Percentiles rank a stretch among this genome's conserved stretches.
These are phyloP conservation scores for Odontamblyopus rebecca DNA, from an alignment of 2,797 vertebrate genomes.

Conservation along the genomic window DNA sequence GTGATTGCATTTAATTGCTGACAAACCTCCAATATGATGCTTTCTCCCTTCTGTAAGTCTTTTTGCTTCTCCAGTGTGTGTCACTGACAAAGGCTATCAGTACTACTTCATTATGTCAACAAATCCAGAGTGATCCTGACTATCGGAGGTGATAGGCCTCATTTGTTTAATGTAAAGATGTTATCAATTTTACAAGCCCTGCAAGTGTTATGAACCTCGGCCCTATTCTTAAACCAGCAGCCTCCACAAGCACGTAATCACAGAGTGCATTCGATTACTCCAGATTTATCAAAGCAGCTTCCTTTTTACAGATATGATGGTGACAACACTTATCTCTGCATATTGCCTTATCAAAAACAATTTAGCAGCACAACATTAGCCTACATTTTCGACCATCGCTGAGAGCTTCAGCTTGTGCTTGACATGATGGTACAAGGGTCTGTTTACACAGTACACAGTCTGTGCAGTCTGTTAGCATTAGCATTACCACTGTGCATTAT, in stretches of 20 bases:
- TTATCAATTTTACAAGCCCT: constrained; percentile 53
- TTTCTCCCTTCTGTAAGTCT: constrained; percentile 1
- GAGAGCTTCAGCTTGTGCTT: constrained; percentile 50
- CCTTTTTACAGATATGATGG: constrained; percentile 68
- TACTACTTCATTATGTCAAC: constrained; percentile 67
- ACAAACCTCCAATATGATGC: not conserved
- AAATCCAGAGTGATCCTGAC: constrained; percentile 65
- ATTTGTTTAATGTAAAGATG: constrained; percentile 67
- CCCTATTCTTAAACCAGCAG: constrained; percentile 26
- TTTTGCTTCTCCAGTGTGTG: constrained; percentile 15
- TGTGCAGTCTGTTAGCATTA: constrained; percentile 52
- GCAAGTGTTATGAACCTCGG: constrained; percentile 22
- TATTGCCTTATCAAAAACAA: constrained; percentile 77
- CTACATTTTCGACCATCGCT: constrained; percentile 56
- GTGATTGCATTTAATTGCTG: no score
- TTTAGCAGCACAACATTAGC: constrained; percentile 71
- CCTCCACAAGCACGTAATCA: constrained; percentile 6
- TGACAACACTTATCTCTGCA: constrained; percentile 73
- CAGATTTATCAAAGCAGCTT: constrained; percentile 70
- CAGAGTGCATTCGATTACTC: constrained; percentile 61
- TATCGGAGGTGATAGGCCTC: constrained; percentile 46
- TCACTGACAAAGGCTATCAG: constrained; percentile 64
- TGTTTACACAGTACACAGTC: constrained; percentile 69
- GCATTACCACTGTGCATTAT: constrained; percentile 57
- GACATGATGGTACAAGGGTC: constrained; percentile 68